Evolutionary conservation across 2,797 vertebrate genomes (phyloP).

Genomic region (Botia kubotai): DNA sequence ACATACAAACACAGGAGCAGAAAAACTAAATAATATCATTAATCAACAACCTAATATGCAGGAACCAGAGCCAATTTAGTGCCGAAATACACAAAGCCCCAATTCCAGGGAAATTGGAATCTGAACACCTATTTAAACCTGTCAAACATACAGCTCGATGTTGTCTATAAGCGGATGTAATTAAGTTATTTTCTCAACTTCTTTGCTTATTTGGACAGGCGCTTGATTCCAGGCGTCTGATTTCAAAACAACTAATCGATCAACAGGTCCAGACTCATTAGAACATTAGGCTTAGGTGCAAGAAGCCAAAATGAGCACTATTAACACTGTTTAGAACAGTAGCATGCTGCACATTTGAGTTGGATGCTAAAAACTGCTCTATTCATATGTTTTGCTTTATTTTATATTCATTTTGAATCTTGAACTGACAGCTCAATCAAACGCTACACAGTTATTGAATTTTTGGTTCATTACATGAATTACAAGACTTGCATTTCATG

Average conservation of each 20-base stretch:
- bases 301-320: not conserved
- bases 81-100: not conserved
- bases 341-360: not conserved
- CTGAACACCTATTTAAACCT: not conserved
- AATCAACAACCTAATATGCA: conserved; percentile 8
- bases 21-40: not conserved
- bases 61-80: not conserved
- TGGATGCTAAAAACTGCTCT: not conserved
- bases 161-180: not conserved
- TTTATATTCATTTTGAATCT: not conserved
- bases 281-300: not conserved
- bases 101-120: conserved; percentile 11
- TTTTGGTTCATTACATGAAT: conserved; percentile 5
- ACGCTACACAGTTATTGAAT: not conserved
- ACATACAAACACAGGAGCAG: conserved; percentile 30
- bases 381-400: not conserved
- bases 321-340: not conserved
- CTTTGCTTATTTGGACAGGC: not conserved
- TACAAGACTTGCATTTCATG: not conserved
- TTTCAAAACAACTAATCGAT: not conserved
- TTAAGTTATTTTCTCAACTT: conserved; percentile 1
- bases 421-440: not conserved
- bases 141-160: not conserved
- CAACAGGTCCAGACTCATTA: conserved; percentile 1
- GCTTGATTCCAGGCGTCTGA: not conserved